Evolutionary conservation across 2,797 vertebrate species (phyloP), one percentile per base, ranked within the genome.

Genomic region (Salarias fasciatus): DNA sequence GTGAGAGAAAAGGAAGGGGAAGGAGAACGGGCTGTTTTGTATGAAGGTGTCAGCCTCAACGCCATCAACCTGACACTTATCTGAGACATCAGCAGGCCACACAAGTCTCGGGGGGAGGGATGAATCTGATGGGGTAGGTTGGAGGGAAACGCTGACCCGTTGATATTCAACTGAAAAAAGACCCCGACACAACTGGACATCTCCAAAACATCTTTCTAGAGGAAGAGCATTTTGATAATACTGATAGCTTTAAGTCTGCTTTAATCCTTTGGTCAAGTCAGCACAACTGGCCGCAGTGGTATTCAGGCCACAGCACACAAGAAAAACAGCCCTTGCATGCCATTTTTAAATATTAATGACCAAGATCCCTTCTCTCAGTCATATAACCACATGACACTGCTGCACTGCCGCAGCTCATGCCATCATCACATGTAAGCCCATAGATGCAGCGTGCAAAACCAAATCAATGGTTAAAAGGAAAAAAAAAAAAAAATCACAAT

Each of bases 41-140:
- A 68, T 43, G 0, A 2, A 83, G 80, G 86, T 55, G 89, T 66
- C 56, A 68, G 51, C 45, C 41, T 66, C 43, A 40, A 68, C 89
- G 69, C 72, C 57, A 29, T 50, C 58, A 62, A 76, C 33, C 11
- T 63, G 52, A 77, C 90, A 86, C 85, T 8, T 77, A 79, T 54
- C 53, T 80, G 87, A 76, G 70, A 88, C 57, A 18, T 82, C 38
- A 12, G 48, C 3, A 11, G 65, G 60, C 64, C 75, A 75, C 78
- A 84, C 76, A 63, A 58, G 49, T 54, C 51, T 36, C 30, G 62
- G 66, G 29, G 51, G 72, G 50, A 30, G 31, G 44, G 38, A 33
- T 9, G 8, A 12, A 36, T 42, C 44, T 47, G 24, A 8, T 13
- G 31, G n/a, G 36, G 37, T 5, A 52, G 44, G 14, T 35, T 54